Conservation (phyloP, 2,797 vertebrate species). For the Trachurus trachurus region DNA sequence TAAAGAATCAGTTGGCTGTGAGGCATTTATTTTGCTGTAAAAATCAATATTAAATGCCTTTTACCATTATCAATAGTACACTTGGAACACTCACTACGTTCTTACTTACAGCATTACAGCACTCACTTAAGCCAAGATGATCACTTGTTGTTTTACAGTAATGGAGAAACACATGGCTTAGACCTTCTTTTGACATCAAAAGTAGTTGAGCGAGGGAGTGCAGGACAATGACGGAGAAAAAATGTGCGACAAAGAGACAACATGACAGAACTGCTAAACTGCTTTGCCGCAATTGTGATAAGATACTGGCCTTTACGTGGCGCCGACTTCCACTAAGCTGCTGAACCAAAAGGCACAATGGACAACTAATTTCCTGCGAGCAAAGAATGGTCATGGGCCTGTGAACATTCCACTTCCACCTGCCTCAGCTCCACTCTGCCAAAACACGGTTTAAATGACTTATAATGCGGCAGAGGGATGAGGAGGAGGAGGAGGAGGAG, state of each 20-base stretch:
- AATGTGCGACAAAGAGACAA: slow-evolving; percentile 21
- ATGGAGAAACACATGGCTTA: slow-evolving; percentile 47
- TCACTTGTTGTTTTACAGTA: slow-evolving; percentile 41
- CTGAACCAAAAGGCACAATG: slow-evolving; percentile 51
- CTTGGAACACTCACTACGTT: slow-evolving; percentile 57
- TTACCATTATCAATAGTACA: slow-evolving; percentile 69
- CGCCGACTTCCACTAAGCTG: slow-evolving; percentile 56
- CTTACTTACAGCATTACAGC: slow-evolving; percentile 41
- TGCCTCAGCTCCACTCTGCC: slow-evolving; percentile 62
- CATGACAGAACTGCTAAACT: slow-evolving; percentile 42
- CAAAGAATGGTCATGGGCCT: slow-evolving; percentile 49
- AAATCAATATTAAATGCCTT: slow-evolving; percentile 75
- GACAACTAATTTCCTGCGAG: slow-evolving; percentile 77
- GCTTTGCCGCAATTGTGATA: slow-evolving; percentile 51
- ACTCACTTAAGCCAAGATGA: slow-evolving; percentile 54
- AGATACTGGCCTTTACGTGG: slow-evolving; percentile 58
- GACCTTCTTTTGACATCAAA: slow-evolving; percentile 32
- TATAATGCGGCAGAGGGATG: slow-evolving; percentile 57
- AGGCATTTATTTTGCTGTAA: slow-evolving; percentile 59
- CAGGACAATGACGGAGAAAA: slow-evolving; percentile 23
- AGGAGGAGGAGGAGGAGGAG: slow-evolving; percentile 27
- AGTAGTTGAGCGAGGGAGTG: not conserved
- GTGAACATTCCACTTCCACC: slow-evolving; percentile 68
- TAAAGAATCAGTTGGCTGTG: slow-evolving; percentile 53
- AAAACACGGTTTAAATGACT: slow-evolving; percentile 75